Base-by-base conservation (phyloP, 2,797 vertebrate genomes). In the Rhadinocentrus ornatus region DNA sequence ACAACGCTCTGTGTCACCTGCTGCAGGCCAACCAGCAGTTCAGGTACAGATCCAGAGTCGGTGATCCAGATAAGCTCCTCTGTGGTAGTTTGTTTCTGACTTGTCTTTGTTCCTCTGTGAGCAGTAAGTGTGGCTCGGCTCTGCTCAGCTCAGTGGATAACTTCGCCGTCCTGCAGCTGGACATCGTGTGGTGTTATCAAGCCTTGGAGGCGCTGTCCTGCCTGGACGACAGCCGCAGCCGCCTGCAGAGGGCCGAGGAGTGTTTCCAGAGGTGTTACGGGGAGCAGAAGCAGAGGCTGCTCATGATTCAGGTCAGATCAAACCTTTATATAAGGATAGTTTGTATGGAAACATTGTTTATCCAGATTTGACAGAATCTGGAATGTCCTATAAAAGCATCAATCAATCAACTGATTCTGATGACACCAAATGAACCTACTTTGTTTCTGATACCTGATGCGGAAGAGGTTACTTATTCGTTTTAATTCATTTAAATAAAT, bases 141-240 rank as follows among this genome's bases (percentile, higher is more conserved):
- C 93, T 99, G 75, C 93, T 99, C 75, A 78, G 87, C 53, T 95
- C 92, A 0, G 97, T 99, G 48, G 98, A 99, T 56, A 99, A 99
- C 86, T 97, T 94, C 0, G 97, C 96, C 0, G 97, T 99, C 0
- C 95, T 99, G 66, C 97, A 99, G 93, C 93, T 99, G 93, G 98
- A 99, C 71, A 94, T 97, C 0, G 97, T 98, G 70, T 99, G 98
- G 97, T 98, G 97, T 46, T 98, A 97, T 85, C 93, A 93, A 31
- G 94, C 93, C 1, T 83, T 98, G 89, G 94, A 95, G 55, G 95
- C 96, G 0, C 92, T 99, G 72, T 88, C 94, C 12, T 97, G 95
- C 73, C 95, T 99, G 69, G 94, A 96, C 0, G 96, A 99, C 0
- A 94, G 95, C 0, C 93, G 93, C 56, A 91, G 86, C 2, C 95